A percentile compares a stretch with the other conserved stretches of the same genome.
phyloP scores from a whole-genome alignment of 1,140 invertebrate species.

The Wiebesia pumilae region DNA sequence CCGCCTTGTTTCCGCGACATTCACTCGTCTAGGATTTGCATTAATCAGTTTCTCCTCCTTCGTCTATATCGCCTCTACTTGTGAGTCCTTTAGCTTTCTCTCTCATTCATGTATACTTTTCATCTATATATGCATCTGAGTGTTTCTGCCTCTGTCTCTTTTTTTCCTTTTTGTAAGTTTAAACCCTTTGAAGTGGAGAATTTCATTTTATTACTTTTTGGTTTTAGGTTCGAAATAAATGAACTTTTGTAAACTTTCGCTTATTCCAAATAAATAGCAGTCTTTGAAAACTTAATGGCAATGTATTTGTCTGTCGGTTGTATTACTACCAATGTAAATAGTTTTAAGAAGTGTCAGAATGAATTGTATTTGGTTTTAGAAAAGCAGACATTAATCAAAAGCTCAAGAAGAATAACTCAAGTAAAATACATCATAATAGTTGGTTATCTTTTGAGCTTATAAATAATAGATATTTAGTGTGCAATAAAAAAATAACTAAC shows the following conservation, averaged over 20 bases:
- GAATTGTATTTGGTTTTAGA: no score
- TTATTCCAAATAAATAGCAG: neutral
- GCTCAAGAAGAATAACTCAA: no score
- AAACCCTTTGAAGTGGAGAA: neutral
- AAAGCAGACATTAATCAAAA: no score
- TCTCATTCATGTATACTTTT: conserved; percentile 3
- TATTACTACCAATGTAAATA: neutral
- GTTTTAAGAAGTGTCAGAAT: no score
- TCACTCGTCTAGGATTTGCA: conserved; percentile 41
- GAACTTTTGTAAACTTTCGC: conserved; percentile 4
- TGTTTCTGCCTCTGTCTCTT: neutral
- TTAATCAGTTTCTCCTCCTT: conserved; percentile 19
- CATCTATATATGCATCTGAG: neutral
- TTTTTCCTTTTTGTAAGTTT: neutral
- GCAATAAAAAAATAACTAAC: no score
- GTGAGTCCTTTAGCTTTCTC: neutral
- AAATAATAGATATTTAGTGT: no score
- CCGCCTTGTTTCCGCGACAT: conserved; percentile 43
- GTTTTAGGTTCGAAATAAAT: neutral
- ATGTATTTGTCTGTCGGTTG: neutral
- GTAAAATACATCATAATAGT: no score
- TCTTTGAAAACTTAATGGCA: conserved; percentile 10
- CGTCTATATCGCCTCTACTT: neutral
- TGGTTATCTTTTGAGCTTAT: no score
- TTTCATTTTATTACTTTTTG: neutral